Evolutionary conservation across 1,140 invertebrate species (phyloP).

Genomic region (Watersipora subatra): DNA sequence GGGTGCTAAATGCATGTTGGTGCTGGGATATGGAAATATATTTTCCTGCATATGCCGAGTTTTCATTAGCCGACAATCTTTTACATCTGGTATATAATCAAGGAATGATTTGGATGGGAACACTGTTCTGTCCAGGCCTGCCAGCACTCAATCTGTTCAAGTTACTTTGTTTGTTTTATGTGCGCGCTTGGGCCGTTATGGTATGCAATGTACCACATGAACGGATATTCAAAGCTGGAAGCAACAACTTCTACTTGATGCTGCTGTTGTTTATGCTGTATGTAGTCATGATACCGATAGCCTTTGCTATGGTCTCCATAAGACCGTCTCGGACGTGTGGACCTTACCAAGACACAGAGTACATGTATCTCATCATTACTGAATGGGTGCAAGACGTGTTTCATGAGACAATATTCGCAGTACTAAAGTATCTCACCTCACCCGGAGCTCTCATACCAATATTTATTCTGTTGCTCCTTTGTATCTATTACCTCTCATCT

Average conservation of each 20-base stretch:
- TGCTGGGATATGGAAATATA: conserved; percentile 94
- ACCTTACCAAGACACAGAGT: conserved; percentile 60
- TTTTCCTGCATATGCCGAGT: conserved; percentile 91
- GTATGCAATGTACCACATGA: conserved; percentile 94
- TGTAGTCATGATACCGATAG: conserved; percentile 82
- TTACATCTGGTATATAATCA: conserved; percentile 91
- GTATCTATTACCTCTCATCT: conserved; percentile 87
- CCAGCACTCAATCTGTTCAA: conserved; percentile 80
- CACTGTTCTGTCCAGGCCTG: conserved; percentile 86
- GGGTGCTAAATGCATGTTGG: conserved; percentile 72
- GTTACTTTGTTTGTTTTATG: conserved; percentile 79
- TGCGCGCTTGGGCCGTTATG: conserved; percentile 81
- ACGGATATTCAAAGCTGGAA: conserved; percentile 65
- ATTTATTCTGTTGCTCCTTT: conserved; percentile 70
- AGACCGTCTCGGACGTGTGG: conserved; percentile 89
- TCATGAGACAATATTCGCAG: conserved; percentile 46
- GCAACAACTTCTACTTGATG: conserved; percentile 93
- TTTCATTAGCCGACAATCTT: conserved; percentile 96
- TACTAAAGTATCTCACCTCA: conserved; percentile 68
- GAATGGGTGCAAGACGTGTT: conserved; percentile 27
- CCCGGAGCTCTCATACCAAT: conserved; percentile 87
- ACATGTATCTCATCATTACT: conserved; percentile 76
- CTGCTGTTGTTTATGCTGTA: conserved; percentile 85
- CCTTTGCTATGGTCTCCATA: conserved; percentile 82
- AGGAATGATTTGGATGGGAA: conserved; percentile 76